phyloP scores from a whole-genome alignment of 2,797 vertebrate species.

The Myoxocephalus aenaeus region DNA sequence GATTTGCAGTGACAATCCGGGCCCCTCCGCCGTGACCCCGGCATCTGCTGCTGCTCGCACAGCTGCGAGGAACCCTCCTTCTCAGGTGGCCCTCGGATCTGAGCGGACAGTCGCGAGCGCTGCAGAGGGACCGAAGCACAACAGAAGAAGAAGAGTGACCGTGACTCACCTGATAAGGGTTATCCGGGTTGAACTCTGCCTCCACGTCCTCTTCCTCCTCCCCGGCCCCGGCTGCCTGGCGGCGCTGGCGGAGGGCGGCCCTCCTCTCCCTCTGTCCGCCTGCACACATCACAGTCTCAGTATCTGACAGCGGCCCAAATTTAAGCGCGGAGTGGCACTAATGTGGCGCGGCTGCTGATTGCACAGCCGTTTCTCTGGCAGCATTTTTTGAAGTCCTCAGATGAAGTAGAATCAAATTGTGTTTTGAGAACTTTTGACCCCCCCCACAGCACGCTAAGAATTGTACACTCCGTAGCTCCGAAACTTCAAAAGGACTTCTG shows the following conservation, averaged over 20 bases:
- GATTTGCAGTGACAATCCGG: constrained; percentile 74
- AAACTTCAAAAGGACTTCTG: constrained; percentile 54
- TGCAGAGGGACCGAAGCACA: background rate
- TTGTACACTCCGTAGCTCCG: constrained; percentile 20
- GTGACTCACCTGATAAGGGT: constrained; percentile 93
- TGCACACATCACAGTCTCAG: constrained; percentile 76
- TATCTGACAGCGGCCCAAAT: constrained; percentile 62
- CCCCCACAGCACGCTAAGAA: constrained; percentile 49
- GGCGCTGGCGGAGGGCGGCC: constrained; percentile 83
- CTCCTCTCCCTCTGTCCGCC: constrained; percentile 89
- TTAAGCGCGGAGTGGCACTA: constrained; percentile 55
- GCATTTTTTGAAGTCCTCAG: constrained; percentile 51
- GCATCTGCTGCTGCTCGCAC: constrained; percentile 78
- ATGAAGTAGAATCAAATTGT: constrained; percentile 55
- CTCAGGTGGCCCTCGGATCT: constrained; percentile 62
- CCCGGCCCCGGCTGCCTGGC: constrained; percentile 75
- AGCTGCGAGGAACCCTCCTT: constrained; percentile 67
- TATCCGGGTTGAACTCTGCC: constrained; percentile 89
- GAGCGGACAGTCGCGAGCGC: constrained; percentile 57
- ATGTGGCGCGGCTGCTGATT: constrained; percentile 52
- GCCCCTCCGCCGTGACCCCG: constrained; percentile 72
- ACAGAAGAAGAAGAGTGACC: constrained; percentile 11
- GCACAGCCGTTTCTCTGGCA: constrained; percentile 38
- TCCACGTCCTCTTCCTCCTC: constrained; percentile 71
- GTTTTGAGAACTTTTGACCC: constrained; percentile 66